Conservation (phyloP, 2,113 vertebrate species). For the Saiga tatarica region DNA sequence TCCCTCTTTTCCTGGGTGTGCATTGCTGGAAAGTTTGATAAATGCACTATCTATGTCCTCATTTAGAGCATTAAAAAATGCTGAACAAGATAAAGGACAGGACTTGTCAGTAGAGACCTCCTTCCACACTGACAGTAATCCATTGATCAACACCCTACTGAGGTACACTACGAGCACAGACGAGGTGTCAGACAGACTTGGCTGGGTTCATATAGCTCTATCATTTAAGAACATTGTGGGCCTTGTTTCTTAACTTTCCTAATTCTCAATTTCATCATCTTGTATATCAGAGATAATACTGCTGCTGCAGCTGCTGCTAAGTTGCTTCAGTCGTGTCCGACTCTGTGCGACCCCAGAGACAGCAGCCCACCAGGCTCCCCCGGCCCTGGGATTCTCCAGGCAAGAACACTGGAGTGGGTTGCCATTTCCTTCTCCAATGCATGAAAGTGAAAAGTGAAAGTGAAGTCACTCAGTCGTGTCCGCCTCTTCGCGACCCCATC, state of each 20-base stretch:
- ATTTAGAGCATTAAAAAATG: background rate
- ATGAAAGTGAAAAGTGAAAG: no score
- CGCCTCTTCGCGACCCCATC: fast-evolving
- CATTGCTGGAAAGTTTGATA: background rate
- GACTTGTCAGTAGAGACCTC: background rate
- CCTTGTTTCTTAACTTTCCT: background rate
- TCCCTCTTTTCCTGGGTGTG: background rate
- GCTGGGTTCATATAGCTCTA: background rate
- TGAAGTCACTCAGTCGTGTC: no score
- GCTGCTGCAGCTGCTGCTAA: no score
- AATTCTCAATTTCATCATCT: background rate
- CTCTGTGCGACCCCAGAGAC: no score
- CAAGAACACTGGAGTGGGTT: no score
- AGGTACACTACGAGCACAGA: background rate
- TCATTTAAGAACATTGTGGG: background rate
- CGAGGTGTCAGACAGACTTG: background rate
- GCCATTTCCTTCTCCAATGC: no score
- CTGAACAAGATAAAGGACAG: background rate
- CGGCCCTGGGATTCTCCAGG: no score
- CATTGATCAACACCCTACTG: background rate
- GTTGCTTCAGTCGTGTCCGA: fast-evolving
- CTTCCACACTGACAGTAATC: background rate
- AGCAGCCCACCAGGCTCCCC: no score
- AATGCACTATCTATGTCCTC: background rate
- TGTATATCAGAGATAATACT: constrained; percentile 7